Evolutionary conservation across 2,888 invertebrate genomes (phyloP).

Genomic region (Philopedon plagiatum): DNA sequence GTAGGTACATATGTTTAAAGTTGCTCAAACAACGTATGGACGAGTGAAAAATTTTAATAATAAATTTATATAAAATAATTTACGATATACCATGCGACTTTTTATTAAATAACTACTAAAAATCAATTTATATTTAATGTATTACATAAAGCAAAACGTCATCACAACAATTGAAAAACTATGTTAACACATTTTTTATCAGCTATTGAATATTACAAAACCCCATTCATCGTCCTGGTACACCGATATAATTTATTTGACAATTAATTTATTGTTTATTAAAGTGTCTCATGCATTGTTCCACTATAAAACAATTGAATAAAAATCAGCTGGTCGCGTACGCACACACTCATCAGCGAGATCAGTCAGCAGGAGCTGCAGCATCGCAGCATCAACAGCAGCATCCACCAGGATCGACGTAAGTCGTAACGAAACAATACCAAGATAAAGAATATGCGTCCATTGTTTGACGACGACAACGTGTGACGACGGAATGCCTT

Average conservation of each 20-base stretch:
- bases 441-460: slow-evolving; percentile 43
- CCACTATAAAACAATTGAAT: slow-evolving; percentile 6
- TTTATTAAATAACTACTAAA: too few species aligned
- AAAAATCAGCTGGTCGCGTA: slow-evolving; percentile 11
- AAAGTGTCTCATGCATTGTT: slow-evolving; percentile 5
- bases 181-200: too few species aligned
- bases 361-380: slow-evolving; percentile 2
- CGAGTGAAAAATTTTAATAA: too few species aligned
- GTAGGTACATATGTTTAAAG: too few species aligned
- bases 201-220: too few species aligned
- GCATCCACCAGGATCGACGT: slow-evolving; percentile 13
- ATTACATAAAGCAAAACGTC: too few species aligned
- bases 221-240: not conserved
- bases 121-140: too few species aligned
- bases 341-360: not conserved
- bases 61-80: too few species aligned
- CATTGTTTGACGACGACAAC: slow-evolving; percentile 35
- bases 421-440: slow-evolving; percentile 22
- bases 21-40: too few species aligned
- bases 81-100: too few species aligned
- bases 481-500: slow-evolving; percentile 26
- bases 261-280: slow-evolving; percentile 9
- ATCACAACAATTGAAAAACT: too few species aligned
- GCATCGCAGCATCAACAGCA: not conserved
- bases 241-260: not conserved